Evolutionary conservation across 2,113 vertebrate genomes (phyloP), one percentile per base, ranked within the genome.

Genomic region (Chauna torquata): DNA sequence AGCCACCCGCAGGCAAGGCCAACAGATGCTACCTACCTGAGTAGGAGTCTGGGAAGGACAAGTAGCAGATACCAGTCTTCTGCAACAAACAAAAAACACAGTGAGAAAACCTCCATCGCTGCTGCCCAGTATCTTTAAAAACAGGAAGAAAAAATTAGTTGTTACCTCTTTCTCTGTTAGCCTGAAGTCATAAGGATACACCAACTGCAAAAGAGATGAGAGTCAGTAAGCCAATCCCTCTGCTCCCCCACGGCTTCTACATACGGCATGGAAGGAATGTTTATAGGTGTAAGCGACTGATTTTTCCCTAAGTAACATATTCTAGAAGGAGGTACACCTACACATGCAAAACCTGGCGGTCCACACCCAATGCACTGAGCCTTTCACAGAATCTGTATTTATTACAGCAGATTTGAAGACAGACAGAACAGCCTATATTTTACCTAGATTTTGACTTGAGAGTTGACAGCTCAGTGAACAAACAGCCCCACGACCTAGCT

Each of bases 1-100:
- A 47, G 7, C 22, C 61, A 5, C 18, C 61, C 44, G 47, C 82
- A 23, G 55, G 40, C 58, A 30, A 14, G 38, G 49, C 4, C 25
- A 32, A 16, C 59, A 57, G 72, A 4, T 0, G 5, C 15, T 9
- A 28, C 97, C 69, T 96, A 99, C 99, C 99, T 96, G 99, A 99
- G 97, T 99, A 99, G 4, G 99, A 99, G 98, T 99, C 99, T 2
- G 99, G 99, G 92, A 99, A 99, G 69, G 99, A 98, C 96, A 99
- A 96, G 97, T 99, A 99, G 97, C 99, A 99, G 96, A 99, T 99
- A 96, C 98, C 99, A 50, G 98, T 99, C 98, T 99, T 99, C 99
- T 99, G 97, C 58, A 97, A 98, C 15, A 83, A 38, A 50, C 18
- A 82, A 9, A 81, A 86, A 86, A 8, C 27, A 23, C 6, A 1